phyloP scores from a whole-genome alignment of 2,888 invertebrate species.

The Stomorhina lunata region DNA sequence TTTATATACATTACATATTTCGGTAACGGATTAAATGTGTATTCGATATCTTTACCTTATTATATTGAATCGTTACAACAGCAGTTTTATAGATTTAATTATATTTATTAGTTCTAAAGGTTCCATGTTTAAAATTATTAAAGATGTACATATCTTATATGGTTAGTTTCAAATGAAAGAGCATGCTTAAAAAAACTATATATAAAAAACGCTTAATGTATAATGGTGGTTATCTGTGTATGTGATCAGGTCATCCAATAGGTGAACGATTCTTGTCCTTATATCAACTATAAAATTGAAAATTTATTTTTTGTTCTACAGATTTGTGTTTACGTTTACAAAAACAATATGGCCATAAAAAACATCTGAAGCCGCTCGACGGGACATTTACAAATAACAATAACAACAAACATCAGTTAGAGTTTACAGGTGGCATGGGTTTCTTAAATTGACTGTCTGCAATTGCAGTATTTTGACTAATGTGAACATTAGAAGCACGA shows the following conservation, averaged over 20 bases:
- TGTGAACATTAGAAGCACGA: neutral
- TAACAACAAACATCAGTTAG: constrained; percentile 43
- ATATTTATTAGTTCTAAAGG: neutral
- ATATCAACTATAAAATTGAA: neutral
- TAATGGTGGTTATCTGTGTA: neutral
- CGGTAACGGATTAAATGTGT: too few species aligned
- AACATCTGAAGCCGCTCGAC: constrained; percentile 3
- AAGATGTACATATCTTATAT: neutral
- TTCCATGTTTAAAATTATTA: neutral
- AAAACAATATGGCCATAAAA: constrained; percentile 30
- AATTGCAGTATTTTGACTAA: neutral
- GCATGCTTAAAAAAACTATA: neutral
- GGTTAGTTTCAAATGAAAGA: neutral
- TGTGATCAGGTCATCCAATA: constrained; percentile 14
- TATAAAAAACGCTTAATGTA: neutral
- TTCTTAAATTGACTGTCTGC: constrained; percentile 66
- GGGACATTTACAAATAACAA: constrained; percentile 23
- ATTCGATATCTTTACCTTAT: too few species aligned
- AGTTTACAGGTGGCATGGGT: constrained; percentile 67
- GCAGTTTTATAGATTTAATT: neutral
- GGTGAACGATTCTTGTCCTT: neutral
- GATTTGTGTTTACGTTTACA: neutral
- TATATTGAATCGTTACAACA: too few species aligned
- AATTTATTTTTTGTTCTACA: neutral
- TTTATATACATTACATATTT: too few species aligned